Evolutionary conservation across 2,888 invertebrate genomes (phyloP), one percentile per base, ranked within the genome.

Genomic region (Cerastoderma edule): DNA sequence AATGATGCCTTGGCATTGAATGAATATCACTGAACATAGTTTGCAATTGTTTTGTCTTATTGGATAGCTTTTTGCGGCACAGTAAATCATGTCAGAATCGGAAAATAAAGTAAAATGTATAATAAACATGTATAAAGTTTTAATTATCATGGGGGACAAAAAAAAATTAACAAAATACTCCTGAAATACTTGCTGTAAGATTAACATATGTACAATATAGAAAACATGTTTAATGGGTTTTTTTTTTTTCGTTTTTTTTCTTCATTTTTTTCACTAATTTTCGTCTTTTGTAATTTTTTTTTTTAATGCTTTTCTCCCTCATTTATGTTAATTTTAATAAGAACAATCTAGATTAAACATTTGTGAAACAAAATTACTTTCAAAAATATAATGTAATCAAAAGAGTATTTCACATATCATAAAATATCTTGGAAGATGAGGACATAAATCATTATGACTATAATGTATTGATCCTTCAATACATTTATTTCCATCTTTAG

Each of bases 81-180:
- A 53, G 27, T n/a, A n/a, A n/a, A n/a, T n/a, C n/a, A n/a, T 19
- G 57, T 33, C 22, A 60, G 60, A 60, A 63, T 65, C 63, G 69
- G 76, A 80, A 80, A 78, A 78, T 72, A 78, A 80, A 76, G 76
- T 80, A 80, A 80, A 80, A 80, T 76, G 80, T 80, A 80, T 80
- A 80, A 80, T 76, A 80, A 73, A 60, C 33, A 60, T 60, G 60
- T 60, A 76, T 80, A 80, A 76, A 80, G 72, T 73, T 73, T n/a
- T 68, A 76, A 80, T 79, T 67, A 75, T 79, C 72, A 79, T 60
- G 80, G 60, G n/a, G 60, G 60, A 39, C 35, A 35, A 64, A 72
- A 78, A 74, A 80, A 71, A 67, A 68, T 27, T 80, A 80, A 80
- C 80, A 80, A 80, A 80, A 76, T 80, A 80, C 80, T 76, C 80